Evolutionary conservation across 2,113 vertebrate species (phyloP).

Genomic region (Trochalopteron elliotii): DNA sequence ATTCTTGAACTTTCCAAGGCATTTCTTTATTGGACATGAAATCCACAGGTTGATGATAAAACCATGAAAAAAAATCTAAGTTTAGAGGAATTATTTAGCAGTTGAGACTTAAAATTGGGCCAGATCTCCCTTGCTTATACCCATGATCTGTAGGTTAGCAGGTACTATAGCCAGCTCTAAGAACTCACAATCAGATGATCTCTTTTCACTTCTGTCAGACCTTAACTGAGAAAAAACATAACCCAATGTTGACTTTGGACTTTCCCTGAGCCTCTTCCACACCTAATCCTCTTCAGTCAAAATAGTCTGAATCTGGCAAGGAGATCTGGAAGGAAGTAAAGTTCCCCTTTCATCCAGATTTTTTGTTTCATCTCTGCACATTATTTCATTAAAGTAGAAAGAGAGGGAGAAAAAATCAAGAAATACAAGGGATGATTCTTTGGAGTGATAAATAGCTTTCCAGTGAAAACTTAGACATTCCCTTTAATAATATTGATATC

Average conservation of each 20-base stretch:
- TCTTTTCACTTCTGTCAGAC: background rate
- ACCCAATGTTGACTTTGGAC: background rate
- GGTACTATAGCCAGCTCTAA: background rate
- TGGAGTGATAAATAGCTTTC: background rate
- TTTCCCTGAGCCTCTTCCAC: background rate
- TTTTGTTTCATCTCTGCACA: background rate
- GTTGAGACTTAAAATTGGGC: background rate
- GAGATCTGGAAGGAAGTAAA: background rate
- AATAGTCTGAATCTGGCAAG: background rate
- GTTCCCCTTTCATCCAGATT: background rate
- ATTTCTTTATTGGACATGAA: background rate
- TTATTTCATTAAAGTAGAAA: background rate
- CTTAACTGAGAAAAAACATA: background rate
- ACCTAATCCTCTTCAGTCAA: background rate
- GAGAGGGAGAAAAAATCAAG: background rate
- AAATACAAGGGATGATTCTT: background rate
- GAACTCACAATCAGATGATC: background rate
- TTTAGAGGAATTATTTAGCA: background rate
- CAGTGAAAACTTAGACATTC: background rate
- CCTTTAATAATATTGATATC: background rate
- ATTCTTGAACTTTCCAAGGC: background rate
- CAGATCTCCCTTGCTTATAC: background rate
- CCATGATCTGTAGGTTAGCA: background rate
- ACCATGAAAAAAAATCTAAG: background rate
- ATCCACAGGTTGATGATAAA: background rate